These are phyloP conservation scores for Megamerina dolium DNA, from an alignment of 2,888 invertebrate species.

Conservation along the genomic window DNA sequence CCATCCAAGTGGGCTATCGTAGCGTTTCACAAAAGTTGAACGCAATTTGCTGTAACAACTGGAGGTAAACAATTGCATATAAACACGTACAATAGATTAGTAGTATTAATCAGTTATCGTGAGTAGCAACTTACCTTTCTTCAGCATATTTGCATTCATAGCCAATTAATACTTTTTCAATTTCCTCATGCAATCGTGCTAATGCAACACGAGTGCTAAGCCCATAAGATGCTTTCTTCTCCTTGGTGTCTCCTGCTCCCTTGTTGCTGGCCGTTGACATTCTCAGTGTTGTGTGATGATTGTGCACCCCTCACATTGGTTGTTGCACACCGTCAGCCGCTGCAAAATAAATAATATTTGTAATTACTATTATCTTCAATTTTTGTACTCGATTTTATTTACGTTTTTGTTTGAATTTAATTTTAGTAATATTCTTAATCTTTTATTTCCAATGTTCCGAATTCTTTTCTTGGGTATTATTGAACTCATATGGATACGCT, in stretches of 20 bases:
- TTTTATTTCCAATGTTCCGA: too few relatives aligned
- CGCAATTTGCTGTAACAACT: slow-evolving; percentile 41
- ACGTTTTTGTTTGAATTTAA: too few relatives aligned
- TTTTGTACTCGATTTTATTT: too few relatives aligned
- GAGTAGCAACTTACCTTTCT: slow-evolving; percentile 48
- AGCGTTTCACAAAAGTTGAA: slow-evolving; percentile 44
- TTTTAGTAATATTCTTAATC: too few relatives aligned
- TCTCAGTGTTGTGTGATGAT: too few relatives aligned
- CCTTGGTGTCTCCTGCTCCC: slow-evolving; percentile 1
- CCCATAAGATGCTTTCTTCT: slow-evolving; percentile 43
- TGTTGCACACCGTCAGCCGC: too few relatives aligned
- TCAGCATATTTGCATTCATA: slow-evolving; percentile 58
- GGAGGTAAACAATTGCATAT: slow-evolving; percentile 35
- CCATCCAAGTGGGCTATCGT: slow-evolving; percentile 62
- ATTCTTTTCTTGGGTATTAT: too few relatives aligned
- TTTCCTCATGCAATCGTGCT: slow-evolving; percentile 63
- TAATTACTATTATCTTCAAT: too few relatives aligned
- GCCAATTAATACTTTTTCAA: slow-evolving; percentile 58
- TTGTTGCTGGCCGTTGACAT: slow-evolving; percentile 6
- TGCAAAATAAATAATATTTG: too few relatives aligned
- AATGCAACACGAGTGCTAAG: slow-evolving; percentile 65
- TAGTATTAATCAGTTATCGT: slow-evolving; percentile 4
- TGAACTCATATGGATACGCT: too few relatives aligned
- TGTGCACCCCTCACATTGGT: too few relatives aligned
- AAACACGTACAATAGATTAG: slow-evolving; percentile 45